A percentile compares a stretch with the other conserved stretches of the same genome.
Evolutionary conservation across 2,797 vertebrate genomes (phyloP).

Genomic region (Takifugu ocellatus): DNA sequence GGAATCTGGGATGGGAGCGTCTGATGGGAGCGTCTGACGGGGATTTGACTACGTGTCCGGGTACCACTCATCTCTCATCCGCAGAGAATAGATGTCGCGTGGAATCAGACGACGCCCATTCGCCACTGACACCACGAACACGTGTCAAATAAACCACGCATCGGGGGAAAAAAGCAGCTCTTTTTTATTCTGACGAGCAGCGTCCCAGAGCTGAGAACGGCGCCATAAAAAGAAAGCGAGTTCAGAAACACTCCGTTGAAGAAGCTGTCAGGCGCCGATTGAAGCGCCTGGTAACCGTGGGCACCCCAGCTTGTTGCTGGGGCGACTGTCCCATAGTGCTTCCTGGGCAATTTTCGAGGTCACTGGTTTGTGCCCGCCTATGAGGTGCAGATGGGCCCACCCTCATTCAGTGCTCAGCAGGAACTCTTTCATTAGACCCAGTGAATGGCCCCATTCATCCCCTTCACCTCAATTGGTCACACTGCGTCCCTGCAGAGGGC

Average conservation of each 20-base stretch:
- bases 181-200: conserved; percentile 12
- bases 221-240: conserved; percentile 37
- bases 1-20: too few relatives aligned
- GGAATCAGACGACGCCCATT: too few relatives aligned
- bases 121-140: too few relatives aligned
- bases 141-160: too few relatives aligned
- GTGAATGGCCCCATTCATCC: conserved; percentile 80
- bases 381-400: conserved; percentile 77
- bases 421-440: conserved; percentile 75
- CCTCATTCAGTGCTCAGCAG: conserved; percentile 75
- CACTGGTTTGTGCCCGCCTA: conserved; percentile 81
- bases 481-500: conserved; percentile 66
- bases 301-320: conserved; percentile 75
- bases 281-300: conserved; percentile 77
- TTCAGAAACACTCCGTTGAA: conserved; percentile 63
- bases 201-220: too few relatives aligned
- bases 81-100: too few relatives aligned
- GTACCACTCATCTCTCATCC: too few relatives aligned
- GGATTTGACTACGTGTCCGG: too few relatives aligned
- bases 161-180: too few relatives aligned
- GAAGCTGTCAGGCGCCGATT: conserved; percentile 71
- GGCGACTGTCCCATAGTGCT: conserved; percentile 79
- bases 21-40: too few relatives aligned
- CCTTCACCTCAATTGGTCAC: conserved; percentile 76
- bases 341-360: conserved; percentile 84